Conservation (phyloP, 2,797 vertebrate genomes). For the Onychomys arenicola region DNA sequence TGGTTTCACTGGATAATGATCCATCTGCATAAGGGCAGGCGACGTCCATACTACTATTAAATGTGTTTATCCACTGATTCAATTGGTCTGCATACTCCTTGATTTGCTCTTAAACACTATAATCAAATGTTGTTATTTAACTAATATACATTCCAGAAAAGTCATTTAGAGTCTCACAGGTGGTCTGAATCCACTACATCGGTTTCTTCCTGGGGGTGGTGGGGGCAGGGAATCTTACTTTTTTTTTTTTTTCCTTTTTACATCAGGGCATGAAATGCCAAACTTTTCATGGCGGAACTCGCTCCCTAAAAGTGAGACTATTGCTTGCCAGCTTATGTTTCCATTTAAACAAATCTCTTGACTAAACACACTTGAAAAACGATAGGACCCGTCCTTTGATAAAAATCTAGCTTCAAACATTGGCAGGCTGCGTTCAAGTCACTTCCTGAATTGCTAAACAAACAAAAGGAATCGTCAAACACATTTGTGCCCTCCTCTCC, state of each 20-base stretch:
- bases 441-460: constrained; percentile 72
- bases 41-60: constrained; percentile 75
- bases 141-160: constrained; percentile 73
- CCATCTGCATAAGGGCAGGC: constrained; percentile 63
- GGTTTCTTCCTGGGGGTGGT: neutral
- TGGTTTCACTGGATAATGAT: constrained; percentile 71
- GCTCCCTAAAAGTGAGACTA: constrained; percentile 13
- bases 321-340: constrained; percentile 65
- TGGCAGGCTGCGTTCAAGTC: constrained; percentile 70
- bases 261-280: constrained; percentile 20
- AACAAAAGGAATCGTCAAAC: constrained; percentile 44
- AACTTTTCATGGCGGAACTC: constrained; percentile 48
- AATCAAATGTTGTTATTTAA: constrained; percentile 79
- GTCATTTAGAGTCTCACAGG: constrained; percentile 81
- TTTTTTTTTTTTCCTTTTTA: constrained; percentile 37
- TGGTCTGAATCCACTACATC: constrained; percentile 70
- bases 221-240: constrained; percentile 22
- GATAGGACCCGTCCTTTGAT: constrained; percentile 67
- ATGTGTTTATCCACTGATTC: constrained; percentile 75
- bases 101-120: constrained; percentile 80
- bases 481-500: neutral
- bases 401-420: constrained; percentile 73
- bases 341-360: constrained; percentile 74
- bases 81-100: constrained; percentile 69
- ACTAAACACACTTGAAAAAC: constrained; percentile 71